Evolutionary conservation across 2,888 invertebrate species (phyloP), one percentile per base, ranked within the genome.

Genomic region (Caenorhabditis sulstoni): DNA sequence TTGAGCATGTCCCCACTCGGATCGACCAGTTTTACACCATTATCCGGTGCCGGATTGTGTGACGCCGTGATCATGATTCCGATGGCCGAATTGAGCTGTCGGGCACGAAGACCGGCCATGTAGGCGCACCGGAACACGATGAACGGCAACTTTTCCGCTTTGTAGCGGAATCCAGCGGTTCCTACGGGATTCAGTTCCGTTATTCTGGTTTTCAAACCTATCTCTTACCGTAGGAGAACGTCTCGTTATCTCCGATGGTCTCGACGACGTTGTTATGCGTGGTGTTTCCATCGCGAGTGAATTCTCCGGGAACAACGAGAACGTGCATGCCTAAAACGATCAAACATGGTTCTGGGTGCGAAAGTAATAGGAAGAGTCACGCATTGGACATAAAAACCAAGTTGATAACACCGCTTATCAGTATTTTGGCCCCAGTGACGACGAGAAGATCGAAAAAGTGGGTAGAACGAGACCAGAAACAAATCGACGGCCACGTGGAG

Each of bases 61-160:
- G 98, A 98, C 0, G 99, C 99, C 0, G 99, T 99, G 78, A 99
- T 95, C 97, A 99, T 97, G n/a, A 97, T 93, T 49, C 99, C 99
- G 88, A 97, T 94, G 8, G 87, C 58, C 70, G 81, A 79, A 52
- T 83, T 77, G 75, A 41, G 94, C 93, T 88, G 58, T 18, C 85
- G 78, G 12, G 97, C 96, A 62, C 97, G 93, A 35, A 99, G 92
- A 3, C 94, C 95, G 11, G 97, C 96, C 85, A 98, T 92, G 37
- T 97, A 92, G 3, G 97, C 98, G 95, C 97, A 95, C 66, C 98
- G 93, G 91, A 95, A 97, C 91, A 96, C 94, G 22, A 98, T 94
- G 93, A 96, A 96, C 85, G 95, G 94, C 88, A 99, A 92, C 78
- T 94, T 57, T 11, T 83, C 79, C n/a, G 87, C 83, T 11, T 74